Base-by-base conservation (phyloP, 2,888 invertebrate genomes). In the Torymus texanus region DNA sequence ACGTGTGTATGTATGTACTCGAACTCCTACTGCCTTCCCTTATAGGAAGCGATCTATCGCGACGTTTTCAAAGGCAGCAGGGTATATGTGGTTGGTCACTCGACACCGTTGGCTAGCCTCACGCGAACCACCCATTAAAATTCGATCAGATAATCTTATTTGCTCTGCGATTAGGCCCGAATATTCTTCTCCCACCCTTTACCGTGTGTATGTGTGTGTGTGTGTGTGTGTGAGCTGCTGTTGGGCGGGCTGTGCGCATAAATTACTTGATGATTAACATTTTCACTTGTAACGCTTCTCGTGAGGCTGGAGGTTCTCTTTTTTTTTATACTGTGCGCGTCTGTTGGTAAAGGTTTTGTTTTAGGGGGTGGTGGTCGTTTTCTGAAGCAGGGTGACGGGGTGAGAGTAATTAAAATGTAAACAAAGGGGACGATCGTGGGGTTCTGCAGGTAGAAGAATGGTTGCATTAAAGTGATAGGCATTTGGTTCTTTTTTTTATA, bases 71-170 rank as follows among this genome's bases (percentile, higher is more conserved):
- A 53, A 16, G 18, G 24, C 41, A 41, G 41, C 41, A 8, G 29
- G 21, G 21, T 21, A 21, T 1, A 50, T 58, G 56, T 55, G 62
- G 24, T 12, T 55, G 56, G 66, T 56, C 62, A 63, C 53, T 70
- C 56, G 50, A 63, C 59, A 67, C 73, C 72, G 21, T 0, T 50
- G 3, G 13, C 10, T 61, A 29, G 21, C 80, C 83, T 84, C 88
- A 88, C 89, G 89, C 88, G 85, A 89, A 84, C 81, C 81, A 78
- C 75, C 84, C 87, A 87, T 89, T 88, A 87, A 89, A 88, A 87
- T 88, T 88, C 88, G 85, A 89, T 89, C 89, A 86, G 88, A 89
- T 89, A 89, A 87, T 88, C 85, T 86, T 86, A 87, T 87, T 88
- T 88, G 87, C 85, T 85, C 82, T 82, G 80, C 87, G 87, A 89